These are phyloP conservation scores for Volucella inflata DNA, from an alignment of 2,888 invertebrate species.

Conservation along the genomic window DNA sequence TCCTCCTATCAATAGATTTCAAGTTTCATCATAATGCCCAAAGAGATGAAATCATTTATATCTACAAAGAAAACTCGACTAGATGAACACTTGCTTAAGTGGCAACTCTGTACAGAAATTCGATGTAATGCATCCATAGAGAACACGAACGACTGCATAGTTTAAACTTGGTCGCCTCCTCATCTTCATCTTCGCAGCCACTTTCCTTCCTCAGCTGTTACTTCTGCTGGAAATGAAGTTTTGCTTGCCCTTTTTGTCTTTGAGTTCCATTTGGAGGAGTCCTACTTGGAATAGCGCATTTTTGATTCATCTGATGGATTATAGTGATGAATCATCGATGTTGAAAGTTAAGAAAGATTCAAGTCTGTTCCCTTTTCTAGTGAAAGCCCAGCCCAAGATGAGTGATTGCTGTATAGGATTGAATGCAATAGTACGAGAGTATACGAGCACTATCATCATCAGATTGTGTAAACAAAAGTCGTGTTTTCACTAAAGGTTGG, in stretches of 20 bases:
- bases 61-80: no score
- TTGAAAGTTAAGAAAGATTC: conserved; percentile 58
- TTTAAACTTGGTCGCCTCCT: conserved; percentile 44
- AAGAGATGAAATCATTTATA: no score
- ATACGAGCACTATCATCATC: conserved; percentile 65
- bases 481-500: background rate
- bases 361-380: conserved; percentile 24
- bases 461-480: conserved; percentile 65
- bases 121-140: conserved; percentile 63
- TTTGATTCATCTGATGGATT: conserved; percentile 74
- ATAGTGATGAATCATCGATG: conserved; percentile 75
- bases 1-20: no score
- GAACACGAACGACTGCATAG: conserved; percentile 18
- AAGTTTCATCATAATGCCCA: no score
- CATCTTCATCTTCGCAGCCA: conserved; percentile 29
- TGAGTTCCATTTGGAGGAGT: conserved; percentile 1
- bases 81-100: background rate
- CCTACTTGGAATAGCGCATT: conserved; percentile 51
- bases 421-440: conserved; percentile 59
- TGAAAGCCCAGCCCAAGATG: conserved; percentile 27
- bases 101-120: conserved; percentile 48
- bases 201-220: conserved; percentile 12
- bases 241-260: conserved; percentile 14
- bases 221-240: background rate
- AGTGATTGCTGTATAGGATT: conserved; percentile 58